Conservation (phyloP, 2,888 invertebrate genomes). For the Helleia helle region DNA sequence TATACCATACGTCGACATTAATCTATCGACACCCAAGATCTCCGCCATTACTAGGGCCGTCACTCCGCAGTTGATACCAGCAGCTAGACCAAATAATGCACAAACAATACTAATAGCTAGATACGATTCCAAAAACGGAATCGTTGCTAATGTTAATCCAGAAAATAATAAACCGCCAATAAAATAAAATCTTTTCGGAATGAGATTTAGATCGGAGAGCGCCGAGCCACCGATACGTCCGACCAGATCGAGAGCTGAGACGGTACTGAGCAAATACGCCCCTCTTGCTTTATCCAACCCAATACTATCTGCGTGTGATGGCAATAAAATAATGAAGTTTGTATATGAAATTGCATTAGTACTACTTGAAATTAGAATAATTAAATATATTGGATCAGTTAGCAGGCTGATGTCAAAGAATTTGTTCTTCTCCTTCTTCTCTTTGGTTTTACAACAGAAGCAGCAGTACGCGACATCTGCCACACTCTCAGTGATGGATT, state of each 20-base stretch:
- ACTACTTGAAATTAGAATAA: constrained; percentile 86
- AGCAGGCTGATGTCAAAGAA: constrained; percentile 83
- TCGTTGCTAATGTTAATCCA: constrained; percentile 79
- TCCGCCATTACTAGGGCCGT: constrained; percentile 92
- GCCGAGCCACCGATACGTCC: constrained; percentile 91
- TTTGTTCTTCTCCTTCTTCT: constrained; percentile 60
- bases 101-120: constrained; percentile 78
- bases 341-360: constrained; percentile 91
- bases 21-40: constrained; percentile 85
- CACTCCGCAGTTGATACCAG: constrained; percentile 88
- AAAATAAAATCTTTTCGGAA: constrained; percentile 88
- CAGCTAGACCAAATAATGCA: constrained; percentile 84
- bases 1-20: constrained; percentile 90
- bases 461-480: constrained; percentile 61
- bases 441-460: constrained; percentile 55
- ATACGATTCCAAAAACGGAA: constrained; percentile 81
- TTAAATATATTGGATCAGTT: constrained; percentile 83
- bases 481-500: constrained; percentile 76
- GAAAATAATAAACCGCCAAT: constrained; percentile 85
- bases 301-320: constrained; percentile 81
- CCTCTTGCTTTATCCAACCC: constrained; percentile 81
- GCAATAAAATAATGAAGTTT: constrained; percentile 87
- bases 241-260: constrained; percentile 85
- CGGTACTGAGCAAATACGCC: constrained; percentile 84
- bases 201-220: constrained; percentile 82